Evolutionary conservation across 2,888 invertebrate species (phyloP), one percentile per base, ranked within the genome.

Genomic region (Gymnoscelis rufifasciata): DNA sequence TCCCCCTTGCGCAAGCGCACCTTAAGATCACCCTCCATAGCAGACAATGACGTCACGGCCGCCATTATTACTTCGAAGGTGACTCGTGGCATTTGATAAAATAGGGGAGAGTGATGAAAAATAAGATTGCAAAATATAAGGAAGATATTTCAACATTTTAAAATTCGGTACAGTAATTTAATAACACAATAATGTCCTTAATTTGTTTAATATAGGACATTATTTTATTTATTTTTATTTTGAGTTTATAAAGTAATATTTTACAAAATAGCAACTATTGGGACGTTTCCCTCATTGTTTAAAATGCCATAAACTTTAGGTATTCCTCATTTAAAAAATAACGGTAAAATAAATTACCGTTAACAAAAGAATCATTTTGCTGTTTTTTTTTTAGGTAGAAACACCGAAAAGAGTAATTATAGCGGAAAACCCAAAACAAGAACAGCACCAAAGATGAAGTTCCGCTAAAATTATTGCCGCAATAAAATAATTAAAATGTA

Each of bases 11-110:
- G 62, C 63, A 66, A 63, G 62, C 64, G 60, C 67, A 63, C 58
- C 68, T 65, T 60, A 61, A 64, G 64, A 63, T 56, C 54, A 53
- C 62, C 62, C 60, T 56, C 57, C 46, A 45, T 43, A 55, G 47
- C 53, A 62, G 53, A 62, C 66, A 67, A 59, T 70, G 65, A 75
- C 77, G 75, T 74, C 74, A 74, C 61, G 54, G 51, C 39, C 48
- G 43, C 55, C 56, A 64, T 64, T 66, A 64, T 62, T 54, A 52
- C 47, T 57, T 43, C 19, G 38, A 54, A 58, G 53, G 54, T 46
- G 70, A 70, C 79, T 78, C 78, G 82, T 82, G 80, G 73, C 78
- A 69, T 70, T 36, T 4, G 24, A 38, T 38, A 23, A 43, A 38
- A 50, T 29, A 33, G 43, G 35, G 41, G 41, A 35, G 14, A 35